These are phyloP conservation scores for Drosophila crucigera DNA, from an alignment of 2,888 invertebrate species.

Conservation along the genomic window DNA sequence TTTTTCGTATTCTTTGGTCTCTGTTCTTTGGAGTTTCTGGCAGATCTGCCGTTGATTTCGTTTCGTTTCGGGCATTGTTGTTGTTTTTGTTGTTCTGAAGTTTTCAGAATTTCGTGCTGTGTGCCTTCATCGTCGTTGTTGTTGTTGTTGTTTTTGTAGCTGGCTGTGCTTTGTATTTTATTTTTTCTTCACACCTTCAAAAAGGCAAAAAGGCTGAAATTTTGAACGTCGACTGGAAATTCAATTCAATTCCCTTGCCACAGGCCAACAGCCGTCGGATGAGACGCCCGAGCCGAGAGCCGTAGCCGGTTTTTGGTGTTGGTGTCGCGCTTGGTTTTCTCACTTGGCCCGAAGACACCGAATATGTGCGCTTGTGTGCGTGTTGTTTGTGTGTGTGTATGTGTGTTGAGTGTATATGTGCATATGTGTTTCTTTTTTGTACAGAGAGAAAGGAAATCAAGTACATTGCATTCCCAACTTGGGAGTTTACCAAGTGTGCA, in stretches of 20 bases:
- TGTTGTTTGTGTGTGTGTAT: slow-evolving; percentile 6
- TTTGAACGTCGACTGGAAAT: slow-evolving; percentile 81
- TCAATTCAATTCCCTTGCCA: slow-evolving; percentile 80
- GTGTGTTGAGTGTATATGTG: slow-evolving; percentile 4
- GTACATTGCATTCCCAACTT: neutral
- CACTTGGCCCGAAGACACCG: slow-evolving; percentile 62
- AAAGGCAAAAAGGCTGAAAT: slow-evolving; percentile 71
- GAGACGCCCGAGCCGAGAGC: slow-evolving; percentile 31
- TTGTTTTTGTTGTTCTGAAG: slow-evolving; percentile 49
- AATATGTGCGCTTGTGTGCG: slow-evolving; percentile 16
- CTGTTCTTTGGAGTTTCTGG: slow-evolving; percentile 45
- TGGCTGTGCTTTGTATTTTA: slow-evolving; percentile 72
- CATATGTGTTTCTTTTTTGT: slow-evolving; percentile 1
- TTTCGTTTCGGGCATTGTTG: slow-evolving; percentile 55
- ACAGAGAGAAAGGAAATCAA: slow-evolving; percentile 1
- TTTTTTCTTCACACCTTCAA: slow-evolving; percentile 80
- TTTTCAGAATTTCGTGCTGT: slow-evolving; percentile 80
- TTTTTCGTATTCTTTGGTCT: slow-evolving; percentile 4
- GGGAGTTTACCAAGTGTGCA: neutral
- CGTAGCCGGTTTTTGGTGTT: slow-evolving; percentile 79
- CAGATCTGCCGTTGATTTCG: slow-evolving; percentile 77
- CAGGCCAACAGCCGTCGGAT: slow-evolving; percentile 41
- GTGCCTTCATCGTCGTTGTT: slow-evolving; percentile 44
- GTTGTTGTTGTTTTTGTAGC: slow-evolving; percentile 31
- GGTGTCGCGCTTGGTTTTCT: slow-evolving; percentile 80